phyloP scores from a whole-genome alignment of 2,797 vertebrate species.

The Pyrrhura leucotis region DNA sequence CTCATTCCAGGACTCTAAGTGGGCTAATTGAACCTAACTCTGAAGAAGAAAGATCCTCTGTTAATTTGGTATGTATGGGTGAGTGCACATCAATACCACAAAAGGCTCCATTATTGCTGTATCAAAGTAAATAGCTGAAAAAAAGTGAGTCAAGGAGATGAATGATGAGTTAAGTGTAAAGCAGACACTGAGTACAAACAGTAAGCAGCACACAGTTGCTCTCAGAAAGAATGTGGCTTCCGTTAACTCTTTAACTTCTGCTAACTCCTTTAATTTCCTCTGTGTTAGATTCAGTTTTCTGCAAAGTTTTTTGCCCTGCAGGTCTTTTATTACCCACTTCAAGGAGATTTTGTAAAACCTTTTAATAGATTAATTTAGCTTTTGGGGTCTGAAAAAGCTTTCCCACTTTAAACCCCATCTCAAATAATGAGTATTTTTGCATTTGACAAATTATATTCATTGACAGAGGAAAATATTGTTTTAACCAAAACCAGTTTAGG shows the following conservation, averaged over 20 bases:
- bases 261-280: not conserved
- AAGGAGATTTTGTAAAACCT: not conserved
- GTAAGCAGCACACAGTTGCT: conserved; percentile 45
- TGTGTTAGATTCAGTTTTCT: not conserved
- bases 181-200: conserved; percentile 48
- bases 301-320: not conserved
- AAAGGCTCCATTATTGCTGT: conserved; percentile 80
- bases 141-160: conserved; percentile 59
- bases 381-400: not conserved
- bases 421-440: not conserved
- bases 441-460: not conserved
- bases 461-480: not conserved
- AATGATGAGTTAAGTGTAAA: conserved; percentile 47
- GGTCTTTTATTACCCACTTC: not conserved
- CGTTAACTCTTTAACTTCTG: conserved; percentile 19
- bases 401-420: rapidly evolving
- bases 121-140: conserved; percentile 76
- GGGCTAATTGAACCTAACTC: conserved; percentile 76
- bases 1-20: conserved; percentile 79
- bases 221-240: conserved; percentile 29
- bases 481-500: not conserved
- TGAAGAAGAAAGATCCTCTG: conserved; percentile 67
- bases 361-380: not conserved
- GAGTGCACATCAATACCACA: conserved; percentile 74
- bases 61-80: conserved; percentile 68